Evolutionary conservation across 2,113 vertebrate species (phyloP), one percentile per base, ranked within the genome.

Genomic region (Monopterus albus): DNA sequence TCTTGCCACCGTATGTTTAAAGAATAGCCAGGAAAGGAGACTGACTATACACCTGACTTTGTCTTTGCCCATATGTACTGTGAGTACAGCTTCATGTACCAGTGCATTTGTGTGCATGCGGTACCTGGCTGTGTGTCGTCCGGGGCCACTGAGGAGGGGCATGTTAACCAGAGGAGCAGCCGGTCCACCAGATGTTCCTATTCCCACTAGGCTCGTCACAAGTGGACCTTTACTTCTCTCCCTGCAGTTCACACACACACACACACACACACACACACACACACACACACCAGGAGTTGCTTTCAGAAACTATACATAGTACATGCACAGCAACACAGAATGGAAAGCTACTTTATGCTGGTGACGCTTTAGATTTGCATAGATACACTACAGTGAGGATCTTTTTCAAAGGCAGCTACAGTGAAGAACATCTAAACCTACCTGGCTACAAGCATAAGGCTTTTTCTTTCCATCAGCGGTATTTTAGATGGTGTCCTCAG

Each of bases 101-200:
- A 46, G 51, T 38, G 59, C 36, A 46, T 60, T 47, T 75, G 56
- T 51, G 76, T 83, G 76, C 56, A 71, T 70, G 76, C 66, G 76
- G 49, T 74, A 51, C 79, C 50, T 63, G 43, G 51, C 53, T 78
- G 73, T 87, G 79, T 78, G 74, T 79, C 67, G 25, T 82, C 36
- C 17, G 72, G 79, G 90, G 89, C 83, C 89, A 83, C 85, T 83
- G 82, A 90, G 82, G 89, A 90, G 81, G 85, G 78, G 87, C 79
- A 82, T 94, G 91, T 93, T 91, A 93, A 93, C 90, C 89, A 92
- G 89, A 91, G 84, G 84, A 91, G 80, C 92, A 92, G 93, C 92
- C 88, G 89, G 86, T 89, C 83, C 82, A 88, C 86, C 92, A 93
- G 91, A 93, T 93, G 93, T 93, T 93, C 60, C 71, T 59, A 76